Evolutionary conservation across 2,113 vertebrate species (phyloP).

Genomic region (human): GRCh38 chr7:7431501-7432000

Average conservation of each 20-base stretch:
- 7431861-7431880: not conserved
- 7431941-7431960: not conserved
- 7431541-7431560: not conserved
- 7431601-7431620: fast-evolving
- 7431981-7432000: not conserved
- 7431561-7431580: not conserved
- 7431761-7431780: not conserved
- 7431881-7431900: not conserved
- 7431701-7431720: not conserved
- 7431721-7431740: not conserved
- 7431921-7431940: not conserved
- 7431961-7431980: not conserved
- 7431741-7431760: not conserved
- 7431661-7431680: not conserved
- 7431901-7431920: not conserved
- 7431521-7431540: not conserved
- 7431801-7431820: not conserved
- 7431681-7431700: not conserved
- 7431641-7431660: not conserved
- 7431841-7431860: not conserved
- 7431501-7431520: not conserved
- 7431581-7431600: not conserved
- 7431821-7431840: not conserved
- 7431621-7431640: not conserved
- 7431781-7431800: not conserved